Evolutionary conservation across 2,113 vertebrate species (phyloP).

Genomic region (Antennarius striatus): DNA sequence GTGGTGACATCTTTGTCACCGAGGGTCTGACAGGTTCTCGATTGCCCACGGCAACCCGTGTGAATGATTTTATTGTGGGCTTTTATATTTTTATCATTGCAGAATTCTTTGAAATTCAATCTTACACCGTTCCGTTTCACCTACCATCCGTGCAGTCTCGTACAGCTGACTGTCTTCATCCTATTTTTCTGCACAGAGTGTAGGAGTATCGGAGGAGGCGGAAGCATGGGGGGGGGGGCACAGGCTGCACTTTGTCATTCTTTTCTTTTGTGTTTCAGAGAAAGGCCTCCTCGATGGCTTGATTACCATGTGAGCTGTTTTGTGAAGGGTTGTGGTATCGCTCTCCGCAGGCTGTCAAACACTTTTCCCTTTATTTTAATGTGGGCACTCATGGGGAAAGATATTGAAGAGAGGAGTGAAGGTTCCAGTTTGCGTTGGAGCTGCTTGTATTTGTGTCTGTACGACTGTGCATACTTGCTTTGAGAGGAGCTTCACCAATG

Average conservation of each 20-base stretch:
- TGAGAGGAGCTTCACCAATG: conserved; percentile 3
- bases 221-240: conserved; percentile 25
- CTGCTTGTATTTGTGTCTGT: conserved; percentile 46
- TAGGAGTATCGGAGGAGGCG: conserved; percentile 19
- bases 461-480: conserved; percentile 45
- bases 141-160: conserved; percentile 4
- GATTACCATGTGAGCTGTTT: conserved; percentile 58
- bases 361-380: conserved; percentile 29
- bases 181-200: not conserved
- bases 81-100: not conserved
- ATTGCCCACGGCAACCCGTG: conserved; percentile 17
- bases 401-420: conserved; percentile 40
- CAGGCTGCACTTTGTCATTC: conserved; percentile 46
- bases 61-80: conserved; percentile 11
- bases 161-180: conserved; percentile 4
- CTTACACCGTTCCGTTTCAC: conserved; percentile 6
- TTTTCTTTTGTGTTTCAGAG: conserved; percentile 49
- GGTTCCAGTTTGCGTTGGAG: conserved; percentile 45
- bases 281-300: conserved; percentile 28
- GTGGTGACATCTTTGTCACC: conserved; percentile 7
- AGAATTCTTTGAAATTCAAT: not conserved
- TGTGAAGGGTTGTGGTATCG: conserved; percentile 43
- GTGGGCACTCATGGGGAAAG: conserved; percentile 34
- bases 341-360: conserved; percentile 53
- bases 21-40: not conserved